Base-by-base conservation (phyloP, 2,797 vertebrate genomes). In the Tangara arthus region DNA sequence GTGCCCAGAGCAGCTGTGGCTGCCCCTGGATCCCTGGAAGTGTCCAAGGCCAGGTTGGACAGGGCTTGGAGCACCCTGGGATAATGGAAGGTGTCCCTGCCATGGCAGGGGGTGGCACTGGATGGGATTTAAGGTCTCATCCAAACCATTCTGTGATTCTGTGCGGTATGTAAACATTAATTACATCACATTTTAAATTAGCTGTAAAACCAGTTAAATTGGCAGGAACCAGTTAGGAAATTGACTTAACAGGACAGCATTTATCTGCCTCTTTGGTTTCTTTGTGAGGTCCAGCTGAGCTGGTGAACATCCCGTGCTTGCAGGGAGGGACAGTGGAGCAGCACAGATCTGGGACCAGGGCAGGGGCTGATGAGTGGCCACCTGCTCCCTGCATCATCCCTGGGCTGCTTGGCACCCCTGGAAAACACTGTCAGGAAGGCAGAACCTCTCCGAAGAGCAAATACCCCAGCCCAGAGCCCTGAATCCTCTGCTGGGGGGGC, bases 391-490 rank as follows among this genome's bases (percentile, higher is more conserved):
- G 22, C 66, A 53, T 9, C 66, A 28, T 7, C 75, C 56, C 30
- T 15, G 2, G 35, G 30, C 27, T 71, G 76, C 79, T 80, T 12
- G 0, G 85, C 82, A 83, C 9, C 61, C 46, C 41, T 68, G 61
- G 57, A 8, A 68, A 56, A 12, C 3, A 0, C 19, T 2, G 0
- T 5, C 9, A 1, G 42, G 15, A 5, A 21, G n/a, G 70, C 13
- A 59, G 35, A n/a, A 35, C 47, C 12, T 55, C 78, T 32, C 35
- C 47, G 7, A 0, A 0, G 5, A 46, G n/a, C 32, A 2, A 16
- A 64, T 2, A 37, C 1, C 35, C 59, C 55, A 1, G 0, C 53
- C 59, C 83, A 19, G 2, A 34, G 2, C 11, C 12, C 49, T 0
- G 0, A 13, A 23, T 0, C 7, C 10, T 11, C 19, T 28, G 37